Base-by-base conservation (phyloP, 1,140 invertebrate species). In the Drosophila parabipectinata region DNA sequence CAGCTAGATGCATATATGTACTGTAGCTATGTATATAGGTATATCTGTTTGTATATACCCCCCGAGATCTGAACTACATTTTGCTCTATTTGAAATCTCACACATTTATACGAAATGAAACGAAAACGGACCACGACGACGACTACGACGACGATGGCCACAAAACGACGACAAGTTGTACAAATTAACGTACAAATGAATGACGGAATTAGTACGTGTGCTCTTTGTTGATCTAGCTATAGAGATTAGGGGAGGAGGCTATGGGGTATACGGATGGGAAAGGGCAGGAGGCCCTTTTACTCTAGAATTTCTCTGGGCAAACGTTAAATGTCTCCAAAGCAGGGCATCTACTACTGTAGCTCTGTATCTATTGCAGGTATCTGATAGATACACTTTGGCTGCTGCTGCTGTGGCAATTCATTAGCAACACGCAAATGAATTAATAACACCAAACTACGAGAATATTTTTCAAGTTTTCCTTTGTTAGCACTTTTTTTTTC, bases 141-240 rank as follows among this genome's bases (percentile, higher is more conserved):
- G 48, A 80, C 60, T 47, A 79, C 79, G 61, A 61, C 67, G 30
- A 34, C 9, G 9, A 10, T 34, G 26, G 26, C 26, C 26, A 28
- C 26, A 21, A 62, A 74, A 74, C 72, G 61, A 58, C 55, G 52
- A 51, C 77, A 81, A 85, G 54, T 88, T 85, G 77, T 72, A 83
- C 83, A 87, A 87, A 87, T 87, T 87, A 87, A 87, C 83, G 83
- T 87, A 77, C 67, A 87, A 88, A 87, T 87, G 82, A 85, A 87
- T 87, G 82, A 87, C 78, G 82, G 82, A 85, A 85, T 85, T 78
- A 87, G 82, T 85, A 87, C 73, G 62, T 72, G 64, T 82, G 71
- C 64, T 67, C 59, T 74, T 54, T 76, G 58, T 80, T 68, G 56
- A 62, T 84, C 55, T 57, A 52, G 60, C 37, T 10, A 8, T 45